Evolutionary conservation across 2,888 invertebrate genomes (phyloP), one percentile per base, ranked within the genome.

Genomic region (Sialis lutaria): DNA sequence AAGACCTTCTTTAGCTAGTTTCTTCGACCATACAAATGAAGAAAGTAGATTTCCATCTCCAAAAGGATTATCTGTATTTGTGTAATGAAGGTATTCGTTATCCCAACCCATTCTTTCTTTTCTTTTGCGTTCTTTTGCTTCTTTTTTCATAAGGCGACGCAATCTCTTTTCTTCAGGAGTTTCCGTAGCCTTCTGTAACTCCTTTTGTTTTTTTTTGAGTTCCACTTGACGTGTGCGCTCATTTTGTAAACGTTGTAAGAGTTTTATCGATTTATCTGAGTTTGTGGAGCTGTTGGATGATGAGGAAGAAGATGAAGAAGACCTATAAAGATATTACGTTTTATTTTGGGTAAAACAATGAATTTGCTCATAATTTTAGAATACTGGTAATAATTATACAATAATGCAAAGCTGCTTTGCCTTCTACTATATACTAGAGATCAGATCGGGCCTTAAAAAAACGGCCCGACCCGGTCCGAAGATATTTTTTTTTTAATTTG

Each of bases 11-110:
- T 91, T 89, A 49, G 93, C 85, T 43, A 96, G 69, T 63, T 99
- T 98, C 65, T 97, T 97, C 22, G 74, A 74, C 98, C 98, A 99
- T 0, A 95, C 88, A 66, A 98, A 99, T 0, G 92, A 88, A 33
- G 95, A 84, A 5, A 95, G 75, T 37, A 98, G 74, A 57, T 92
- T 91, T 0, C 89, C 88, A 71, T 98, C 98, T 0, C 97, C 97
- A 64, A 97, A 98, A 0, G 98, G 98, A 68, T 98, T 98, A 64
- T 98, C 96, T 45, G 88, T 86, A 64, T 98, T 95, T 1, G 97
- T 96, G 60, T 97, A 98, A 59, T 92, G 91, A 50, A 93, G 77
- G 61, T 93, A 93, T 63, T 96, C 95, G 53, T 85, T 89, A 63
- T 95, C 95, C 95, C 93, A 95, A 6, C 95, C 95, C 92, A 95